Base-by-base conservation (phyloP, 1,140 invertebrate species). In the Drosophila sulfurigaster region DNA sequence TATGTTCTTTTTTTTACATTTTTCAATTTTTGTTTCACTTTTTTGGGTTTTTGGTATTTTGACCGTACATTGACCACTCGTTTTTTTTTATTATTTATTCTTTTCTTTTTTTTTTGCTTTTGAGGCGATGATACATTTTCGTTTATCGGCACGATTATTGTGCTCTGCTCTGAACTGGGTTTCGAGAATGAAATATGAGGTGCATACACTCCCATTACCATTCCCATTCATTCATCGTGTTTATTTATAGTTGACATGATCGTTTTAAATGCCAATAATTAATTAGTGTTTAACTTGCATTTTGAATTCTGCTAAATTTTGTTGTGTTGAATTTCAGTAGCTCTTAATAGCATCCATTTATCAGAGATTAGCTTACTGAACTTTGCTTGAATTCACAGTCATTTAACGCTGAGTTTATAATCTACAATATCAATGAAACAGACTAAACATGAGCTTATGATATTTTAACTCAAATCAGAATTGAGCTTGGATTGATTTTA, bases 41-140 rank as follows among this genome's bases (percentile, higher is more conserved):
- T 32, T 62, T 67, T 30, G 59, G 25, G 28, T 65, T 73, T 86
- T 75, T 70, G 64, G 13, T 32, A 38, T 69, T 65, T 43, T 51
- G 35, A 73, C 79, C 82, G 83, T 66, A 48, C 78, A 89, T 78
- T 87, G 83, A 83, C 80, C 83, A 67, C 48, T 28, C 66, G 38
- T 63, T 75, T 74, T 63, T 75, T 74, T 38, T 11, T 25, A 25
- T 25, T 25, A 25, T 3, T 25, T 25, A 25, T 25, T 25, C 20
- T 25, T 25, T 25, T 25, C 4, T 25, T 25, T 20, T 2, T 16
- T 16, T 20, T 20, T 20, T 20, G 2, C 3, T 38, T 38, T 78
- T 38, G 79, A 76, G 70, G 65, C 79, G 76, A 79, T 79, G 79
- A 88, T 78, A 52, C 52, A 85, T 81, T 66, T 76, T 41, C 41